phyloP scores from a whole-genome alignment of 2,888 invertebrate species.

The Dryocosmus kuriphilus region DNA sequence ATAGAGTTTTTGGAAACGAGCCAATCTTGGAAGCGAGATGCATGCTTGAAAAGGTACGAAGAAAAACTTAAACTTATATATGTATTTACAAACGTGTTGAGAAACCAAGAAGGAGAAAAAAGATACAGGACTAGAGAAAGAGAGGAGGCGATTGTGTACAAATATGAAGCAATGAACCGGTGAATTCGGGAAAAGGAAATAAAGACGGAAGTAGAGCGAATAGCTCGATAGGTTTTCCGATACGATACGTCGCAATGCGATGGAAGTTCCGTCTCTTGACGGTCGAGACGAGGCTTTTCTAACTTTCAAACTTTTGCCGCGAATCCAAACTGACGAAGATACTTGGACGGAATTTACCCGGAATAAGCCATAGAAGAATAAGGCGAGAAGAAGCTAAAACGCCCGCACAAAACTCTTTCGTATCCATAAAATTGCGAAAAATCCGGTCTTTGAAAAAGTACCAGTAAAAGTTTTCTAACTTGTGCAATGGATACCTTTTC shows the following conservation, averaged over 20 bases:
- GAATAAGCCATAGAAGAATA: conserved; percentile 19
- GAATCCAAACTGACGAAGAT: conserved; percentile 42
- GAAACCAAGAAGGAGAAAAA: conserved; percentile 49
- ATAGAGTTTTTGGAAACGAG: conserved; percentile 58
- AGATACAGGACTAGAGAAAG: conserved; percentile 49
- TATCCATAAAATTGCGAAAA: not conserved
- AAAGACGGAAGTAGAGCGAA: conserved; percentile 73
- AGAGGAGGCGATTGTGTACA: conserved; percentile 65
- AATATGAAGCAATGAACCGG: conserved; percentile 71
- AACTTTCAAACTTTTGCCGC: conserved; percentile 49
- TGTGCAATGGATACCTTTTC: not conserved
- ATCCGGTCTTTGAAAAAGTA: not conserved
- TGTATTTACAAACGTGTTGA: conserved; percentile 35
- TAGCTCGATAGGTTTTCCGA: conserved; percentile 71
- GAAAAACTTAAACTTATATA: conserved; percentile 34
- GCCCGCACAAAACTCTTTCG: not conserved
- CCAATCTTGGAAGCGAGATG: conserved; percentile 57
- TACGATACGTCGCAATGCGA: conserved; percentile 68
- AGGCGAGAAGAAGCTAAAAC: conserved; percentile 24
- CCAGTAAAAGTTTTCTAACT: not conserved
- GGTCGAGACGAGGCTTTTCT: conserved; percentile 47
- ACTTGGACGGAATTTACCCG: conserved; percentile 23
- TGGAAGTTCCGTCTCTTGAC: conserved; percentile 48
- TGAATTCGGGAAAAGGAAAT: conserved; percentile 68
- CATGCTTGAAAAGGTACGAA: conserved; percentile 38